Base-by-base conservation (phyloP, 2,797 vertebrate genomes). In the Tokudaia tokunoshimensis region DNA sequence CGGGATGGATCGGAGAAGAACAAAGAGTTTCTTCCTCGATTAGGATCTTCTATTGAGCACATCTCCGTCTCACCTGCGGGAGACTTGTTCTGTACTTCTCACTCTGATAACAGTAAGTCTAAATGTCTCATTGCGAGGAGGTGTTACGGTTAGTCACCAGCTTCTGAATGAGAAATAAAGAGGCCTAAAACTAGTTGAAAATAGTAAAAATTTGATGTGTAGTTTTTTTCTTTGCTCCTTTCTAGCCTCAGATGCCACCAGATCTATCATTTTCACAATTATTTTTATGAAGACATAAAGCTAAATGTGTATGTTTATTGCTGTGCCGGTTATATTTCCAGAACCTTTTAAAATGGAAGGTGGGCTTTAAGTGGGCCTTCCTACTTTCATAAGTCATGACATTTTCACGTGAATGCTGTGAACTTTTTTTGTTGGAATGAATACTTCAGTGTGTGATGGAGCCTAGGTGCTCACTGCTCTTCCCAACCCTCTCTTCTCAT, bases 61-160 rank as follows among this genome's bases (percentile, higher is more conserved):
- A 98, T 99, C 90, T 95, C 98, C 0, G 98, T 99, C 59, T 99
- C 99, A 0, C 98, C 99, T 0, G 99, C 99, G 0, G 99, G 99
- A 1, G 41, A 98, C 0, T 98, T 99, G 34, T 99, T 99, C 97
- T 99, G 99, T 88, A 99, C 99, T 1, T 98, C 99, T 8, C 99
- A 99, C 97, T 97, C 98, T 0, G 99, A 99, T 98, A 99, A 99
- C 98, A 99, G 99, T 99, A 99, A 99, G 99, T 24, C 61, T 50
- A 1, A 34, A 12, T 34, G 78, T n/a, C 37, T 50, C 65, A 2
- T 5, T 14, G 1, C 74, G 72, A 85, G 65, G 63, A 78, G 59
- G 29, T 15, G 65, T 4, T 15, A 9, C 0, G 11, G 4, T 65
- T 75, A 37, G 22, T 50, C 80, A 19, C 52, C 65, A 37, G 24